phyloP scores from a whole-genome alignment of 2,113 vertebrate species.

The Alaudala cheleensis region DNA sequence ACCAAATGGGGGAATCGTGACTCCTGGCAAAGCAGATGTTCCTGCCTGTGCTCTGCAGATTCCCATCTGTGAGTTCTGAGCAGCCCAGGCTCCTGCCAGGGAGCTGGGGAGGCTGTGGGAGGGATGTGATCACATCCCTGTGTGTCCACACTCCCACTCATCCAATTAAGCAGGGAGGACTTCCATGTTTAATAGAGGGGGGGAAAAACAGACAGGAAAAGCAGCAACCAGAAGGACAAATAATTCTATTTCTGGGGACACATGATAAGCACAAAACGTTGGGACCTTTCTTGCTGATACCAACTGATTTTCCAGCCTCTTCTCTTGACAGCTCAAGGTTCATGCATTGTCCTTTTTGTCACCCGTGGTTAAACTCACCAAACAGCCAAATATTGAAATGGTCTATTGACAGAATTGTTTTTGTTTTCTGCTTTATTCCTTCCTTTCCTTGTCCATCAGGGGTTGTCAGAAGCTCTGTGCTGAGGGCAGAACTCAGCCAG shows the following conservation, averaged over 20 bases:
- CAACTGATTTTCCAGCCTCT: constrained; percentile 26
- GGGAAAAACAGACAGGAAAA: not conserved
- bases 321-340: not conserved
- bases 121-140: not conserved
- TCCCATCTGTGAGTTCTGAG: not conserved
- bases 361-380: not conserved
- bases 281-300: not conserved
- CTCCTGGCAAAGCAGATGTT: not conserved
- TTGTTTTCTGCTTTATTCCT: not conserved
- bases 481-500: not conserved
- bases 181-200: not conserved
- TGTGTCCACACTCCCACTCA: not conserved
- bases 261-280: not conserved
- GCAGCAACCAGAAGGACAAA: not conserved
- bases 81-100: not conserved
- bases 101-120: not conserved
- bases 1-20: not conserved
- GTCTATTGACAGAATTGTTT: not conserved
- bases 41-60: not conserved
- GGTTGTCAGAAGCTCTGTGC: not conserved
- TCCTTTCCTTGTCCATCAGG: not conserved
- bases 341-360: not conserved
- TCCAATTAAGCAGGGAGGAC: not conserved
- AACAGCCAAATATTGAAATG: not conserved
- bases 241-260: constrained; percentile 27